Evolutionary conservation across 2,797 vertebrate genomes (phyloP).

Genomic region (Cossypha polioptera): DNA sequence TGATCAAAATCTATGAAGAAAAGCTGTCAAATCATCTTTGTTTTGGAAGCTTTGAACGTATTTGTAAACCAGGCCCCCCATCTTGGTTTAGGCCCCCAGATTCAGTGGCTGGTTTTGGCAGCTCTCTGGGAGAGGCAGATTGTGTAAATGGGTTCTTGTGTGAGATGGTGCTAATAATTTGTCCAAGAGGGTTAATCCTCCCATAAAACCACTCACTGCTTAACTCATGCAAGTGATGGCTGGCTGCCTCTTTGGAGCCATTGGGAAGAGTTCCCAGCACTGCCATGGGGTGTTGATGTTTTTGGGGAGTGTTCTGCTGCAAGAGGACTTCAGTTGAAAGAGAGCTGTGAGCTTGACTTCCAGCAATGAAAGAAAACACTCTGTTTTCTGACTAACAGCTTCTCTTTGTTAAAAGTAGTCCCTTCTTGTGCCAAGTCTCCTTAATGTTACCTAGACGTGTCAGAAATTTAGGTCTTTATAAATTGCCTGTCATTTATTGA

Average conservation of each 20-base stretch:
- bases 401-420: background rate
- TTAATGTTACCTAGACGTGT: background rate
- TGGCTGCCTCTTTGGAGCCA: background rate
- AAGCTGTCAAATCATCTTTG: background rate
- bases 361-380: background rate
- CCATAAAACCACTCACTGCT: background rate
- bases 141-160: background rate
- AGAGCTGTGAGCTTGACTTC: background rate
- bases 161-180: background rate
- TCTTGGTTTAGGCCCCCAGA: background rate
- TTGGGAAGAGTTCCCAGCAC: background rate
- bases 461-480: background rate
- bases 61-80: background rate
- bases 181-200: background rate
- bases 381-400: background rate
- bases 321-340: background rate
- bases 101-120: background rate
- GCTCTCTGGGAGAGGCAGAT: background rate
- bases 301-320: background rate
- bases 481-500: background rate
- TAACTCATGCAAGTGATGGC: background rate
- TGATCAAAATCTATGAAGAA: background rate
- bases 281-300: background rate
- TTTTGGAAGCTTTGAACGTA: rapidly evolving
- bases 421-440: background rate